Evolutionary conservation across 2,888 invertebrate species (phyloP).

Genomic region (Acanthopleura granulata): DNA sequence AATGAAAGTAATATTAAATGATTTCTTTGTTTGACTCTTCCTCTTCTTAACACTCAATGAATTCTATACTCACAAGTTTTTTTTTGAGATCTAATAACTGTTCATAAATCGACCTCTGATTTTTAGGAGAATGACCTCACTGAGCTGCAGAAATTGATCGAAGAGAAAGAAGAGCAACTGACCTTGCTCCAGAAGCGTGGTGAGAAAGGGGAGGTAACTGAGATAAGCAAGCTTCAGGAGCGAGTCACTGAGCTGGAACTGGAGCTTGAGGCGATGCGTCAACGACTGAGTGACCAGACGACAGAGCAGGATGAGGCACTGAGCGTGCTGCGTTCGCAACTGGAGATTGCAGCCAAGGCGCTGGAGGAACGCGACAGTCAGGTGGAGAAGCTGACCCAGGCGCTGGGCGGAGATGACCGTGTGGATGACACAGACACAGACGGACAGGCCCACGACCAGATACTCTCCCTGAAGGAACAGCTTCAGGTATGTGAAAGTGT

Average conservation of each 20-base stretch:
- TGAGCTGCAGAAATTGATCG: conserved; percentile 4
- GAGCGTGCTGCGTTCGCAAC: conserved; percentile 25
- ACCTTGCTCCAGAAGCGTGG: conserved; percentile 21
- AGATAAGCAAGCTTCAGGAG: conserved; percentile 25
- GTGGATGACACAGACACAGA: neutral
- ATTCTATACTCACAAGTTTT: too few relatives aligned
- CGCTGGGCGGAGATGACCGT: conserved; percentile 57
- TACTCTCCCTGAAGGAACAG: neutral
- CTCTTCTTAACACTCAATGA: too few relatives aligned
- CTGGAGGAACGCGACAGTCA: conserved; percentile 24
- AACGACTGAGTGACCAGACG: conserved; percentile 14
- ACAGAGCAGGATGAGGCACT: conserved; percentile 25
- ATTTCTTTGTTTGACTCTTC: too few relatives aligned
- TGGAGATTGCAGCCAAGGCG: conserved; percentile 29
- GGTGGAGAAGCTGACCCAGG: conserved; percentile 26
- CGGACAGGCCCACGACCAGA: neutral
- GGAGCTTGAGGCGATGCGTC: neutral
- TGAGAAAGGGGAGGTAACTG: conserved; percentile 3
- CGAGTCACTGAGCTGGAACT: conserved; percentile 22
- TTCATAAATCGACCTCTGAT: neutral
- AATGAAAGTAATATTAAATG: too few relatives aligned
- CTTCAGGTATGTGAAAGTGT: neutral
- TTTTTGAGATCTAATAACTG: too few relatives aligned
- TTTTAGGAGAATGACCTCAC: neutral
- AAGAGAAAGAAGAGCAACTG: conserved; percentile 29